phyloP scores from a whole-genome alignment of 2,888 invertebrate species.

The Chymomyza amoena region DNA sequence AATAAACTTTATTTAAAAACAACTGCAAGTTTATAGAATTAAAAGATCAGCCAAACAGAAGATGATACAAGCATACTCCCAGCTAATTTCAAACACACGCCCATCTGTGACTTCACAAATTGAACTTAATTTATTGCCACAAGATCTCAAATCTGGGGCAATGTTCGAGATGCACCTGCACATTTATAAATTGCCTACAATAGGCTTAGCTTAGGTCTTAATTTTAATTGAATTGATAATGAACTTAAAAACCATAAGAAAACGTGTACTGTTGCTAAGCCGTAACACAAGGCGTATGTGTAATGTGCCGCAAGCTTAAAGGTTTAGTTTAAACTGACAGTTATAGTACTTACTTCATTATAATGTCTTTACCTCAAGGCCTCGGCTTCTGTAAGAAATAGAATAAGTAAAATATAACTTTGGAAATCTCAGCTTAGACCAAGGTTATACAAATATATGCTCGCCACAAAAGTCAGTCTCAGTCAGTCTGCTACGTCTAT shows the following conservation, averaged over 20 bases:
- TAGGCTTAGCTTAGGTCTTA: slow-evolving; percentile 22
- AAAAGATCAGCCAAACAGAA: neutral
- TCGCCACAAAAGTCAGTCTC: slow-evolving; percentile 40
- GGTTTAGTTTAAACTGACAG: slow-evolving; percentile 24
- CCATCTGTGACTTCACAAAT: slow-evolving; percentile 10
- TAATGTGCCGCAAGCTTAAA: slow-evolving; percentile 20
- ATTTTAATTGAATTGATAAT: slow-evolving; percentile 67
- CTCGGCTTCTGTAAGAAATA: slow-evolving; percentile 36
- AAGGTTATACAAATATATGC: slow-evolving; percentile 38
- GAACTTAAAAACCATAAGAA: slow-evolving; percentile 46
- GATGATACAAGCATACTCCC: neutral
- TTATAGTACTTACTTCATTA: slow-evolving; percentile 36
- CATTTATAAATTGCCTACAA: slow-evolving; percentile 30
- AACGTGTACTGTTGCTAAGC: neutral
- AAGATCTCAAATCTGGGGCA: slow-evolving; percentile 23
- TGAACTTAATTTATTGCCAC: slow-evolving; percentile 25
- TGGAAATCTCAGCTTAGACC: slow-evolving; percentile 17
- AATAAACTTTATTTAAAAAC: too few species aligned
- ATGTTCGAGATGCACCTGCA: slow-evolving; percentile 47
- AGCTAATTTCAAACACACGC: neutral
- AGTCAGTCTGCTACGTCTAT: slow-evolving; percentile 33
- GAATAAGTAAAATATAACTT: slow-evolving; percentile 24
- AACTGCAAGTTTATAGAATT: neutral
- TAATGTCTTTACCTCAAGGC: slow-evolving; percentile 28
- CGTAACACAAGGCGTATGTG: slow-evolving; percentile 38